A percentile compares a stretch with the other conserved stretches of the same genome.
Conservation (phyloP, 2,888 invertebrate species). For the Pristionchus mayeri region DNA sequence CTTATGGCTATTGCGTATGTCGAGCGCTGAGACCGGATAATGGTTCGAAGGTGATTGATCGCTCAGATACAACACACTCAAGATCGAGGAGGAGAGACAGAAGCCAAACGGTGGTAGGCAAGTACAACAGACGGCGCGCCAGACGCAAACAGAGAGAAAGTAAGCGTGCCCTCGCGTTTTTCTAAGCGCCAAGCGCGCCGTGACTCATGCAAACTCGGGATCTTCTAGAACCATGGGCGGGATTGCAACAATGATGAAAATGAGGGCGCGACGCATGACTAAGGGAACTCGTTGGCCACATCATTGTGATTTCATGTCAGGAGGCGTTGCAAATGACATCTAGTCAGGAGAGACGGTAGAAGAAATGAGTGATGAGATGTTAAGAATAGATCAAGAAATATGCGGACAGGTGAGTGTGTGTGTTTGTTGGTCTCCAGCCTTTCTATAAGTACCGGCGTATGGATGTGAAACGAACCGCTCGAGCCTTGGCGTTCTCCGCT, state of each 20-base stretch:
- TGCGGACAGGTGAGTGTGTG: slow-evolving; percentile 8
- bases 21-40: background rate
- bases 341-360: background rate
- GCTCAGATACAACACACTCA: background rate
- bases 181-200: background rate
- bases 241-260: background rate
- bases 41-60: background rate
- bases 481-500: slow-evolving; percentile 4
- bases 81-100: background rate
- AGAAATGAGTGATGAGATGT: too few relatives aligned
- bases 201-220: background rate
- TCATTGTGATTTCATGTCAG: too few relatives aligned
- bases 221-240: background rate
- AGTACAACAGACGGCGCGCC: background rate
- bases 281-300: too few relatives aligned
- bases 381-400: background rate
- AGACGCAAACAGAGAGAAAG: background rate
- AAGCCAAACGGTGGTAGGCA: background rate
- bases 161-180: background rate
- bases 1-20: too few relatives aligned
- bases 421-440: too few relatives aligned
- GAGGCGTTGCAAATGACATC: background rate
- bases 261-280: background rate
- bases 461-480: background rate
- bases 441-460: too few relatives aligned